These are phyloP conservation scores for Lycocerus yunnanus DNA, from an alignment of 2,888 invertebrate genomes.

Conservation along the genomic window DNA sequence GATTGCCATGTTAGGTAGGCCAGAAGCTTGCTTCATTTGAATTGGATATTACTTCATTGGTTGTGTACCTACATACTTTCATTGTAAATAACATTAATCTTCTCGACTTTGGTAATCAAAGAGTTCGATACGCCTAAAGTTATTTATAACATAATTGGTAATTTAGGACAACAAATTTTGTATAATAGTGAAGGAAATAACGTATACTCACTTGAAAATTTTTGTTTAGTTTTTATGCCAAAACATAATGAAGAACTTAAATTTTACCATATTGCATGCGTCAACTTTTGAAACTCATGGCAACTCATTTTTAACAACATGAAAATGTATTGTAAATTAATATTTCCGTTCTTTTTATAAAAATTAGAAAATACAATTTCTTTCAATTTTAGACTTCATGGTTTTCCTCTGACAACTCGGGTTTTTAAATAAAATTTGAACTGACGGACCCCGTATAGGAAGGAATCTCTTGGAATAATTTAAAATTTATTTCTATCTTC, in stretches of 20 bases:
- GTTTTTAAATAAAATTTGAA: not conserved
- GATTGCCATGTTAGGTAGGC: conserved; percentile 1
- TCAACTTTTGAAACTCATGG: too few relatives aligned
- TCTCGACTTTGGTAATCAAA: not conserved
- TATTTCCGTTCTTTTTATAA: too few relatives aligned
- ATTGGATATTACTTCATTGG: conserved; percentile 30
- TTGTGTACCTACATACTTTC: not conserved
- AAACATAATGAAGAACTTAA: not conserved
- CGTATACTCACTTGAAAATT: too few relatives aligned
- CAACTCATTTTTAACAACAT: too few relatives aligned
- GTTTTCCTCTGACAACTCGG: too few relatives aligned
- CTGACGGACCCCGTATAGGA: not conserved
- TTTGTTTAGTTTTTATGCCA: not conserved
- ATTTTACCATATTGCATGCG: too few relatives aligned
- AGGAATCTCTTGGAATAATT: not conserved
- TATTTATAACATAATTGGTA: not conserved
- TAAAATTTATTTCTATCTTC: not conserved
- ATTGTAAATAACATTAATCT: conserved; percentile 14
- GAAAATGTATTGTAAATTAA: too few relatives aligned
- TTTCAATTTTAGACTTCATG: too few relatives aligned
- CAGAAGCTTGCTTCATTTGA: conserved; percentile 28
- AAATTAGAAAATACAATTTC: too few relatives aligned
- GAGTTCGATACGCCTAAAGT: not conserved
- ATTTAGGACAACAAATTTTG: too few relatives aligned
- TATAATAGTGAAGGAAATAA: too few relatives aligned